Evolutionary conservation across 2,113 vertebrate species (phyloP).

Genomic region (Bothrops jararaca): DNA sequence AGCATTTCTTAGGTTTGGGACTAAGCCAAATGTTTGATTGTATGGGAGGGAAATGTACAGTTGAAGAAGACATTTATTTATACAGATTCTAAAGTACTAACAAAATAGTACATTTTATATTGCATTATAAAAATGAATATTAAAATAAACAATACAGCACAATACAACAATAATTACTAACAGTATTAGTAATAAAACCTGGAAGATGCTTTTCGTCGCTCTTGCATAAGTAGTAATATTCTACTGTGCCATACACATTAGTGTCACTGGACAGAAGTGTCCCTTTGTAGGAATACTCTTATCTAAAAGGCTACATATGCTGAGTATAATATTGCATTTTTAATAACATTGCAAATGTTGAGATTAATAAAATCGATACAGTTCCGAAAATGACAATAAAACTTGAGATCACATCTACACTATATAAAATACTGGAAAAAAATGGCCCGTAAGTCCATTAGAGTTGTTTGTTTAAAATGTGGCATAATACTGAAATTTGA

Average conservation of each 20-base stretch:
- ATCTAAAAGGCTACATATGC: constrained; percentile 63
- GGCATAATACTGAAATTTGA: constrained; percentile 64
- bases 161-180: constrained; percentile 65
- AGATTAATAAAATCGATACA: constrained; percentile 64
- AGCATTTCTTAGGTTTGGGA: not conserved
- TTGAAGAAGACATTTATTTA: constrained; percentile 78
- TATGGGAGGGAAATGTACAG: not conserved
- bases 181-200: constrained; percentile 60
- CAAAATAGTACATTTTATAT: constrained; percentile 73
- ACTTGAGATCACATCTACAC: constrained; percentile 48
- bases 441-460: constrained; percentile 71
- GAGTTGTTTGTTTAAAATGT: constrained; percentile 62
- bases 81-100: constrained; percentile 77
- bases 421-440: constrained; percentile 69
- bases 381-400: constrained; percentile 60
- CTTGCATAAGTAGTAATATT: constrained; percentile 27
- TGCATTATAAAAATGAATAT: constrained; percentile 74
- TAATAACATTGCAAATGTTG: constrained; percentile 66
- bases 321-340: constrained; percentile 62
- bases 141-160: constrained; percentile 72
- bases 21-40: not conserved
- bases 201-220: constrained; percentile 59
- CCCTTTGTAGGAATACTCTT: constrained; percentile 56
- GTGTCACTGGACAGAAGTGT: constrained; percentile 40
- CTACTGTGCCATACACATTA: constrained; percentile 48